Evolutionary conservation across 2,888 invertebrate genomes (phyloP).

Genomic region (Ectemnius lituratus): DNA sequence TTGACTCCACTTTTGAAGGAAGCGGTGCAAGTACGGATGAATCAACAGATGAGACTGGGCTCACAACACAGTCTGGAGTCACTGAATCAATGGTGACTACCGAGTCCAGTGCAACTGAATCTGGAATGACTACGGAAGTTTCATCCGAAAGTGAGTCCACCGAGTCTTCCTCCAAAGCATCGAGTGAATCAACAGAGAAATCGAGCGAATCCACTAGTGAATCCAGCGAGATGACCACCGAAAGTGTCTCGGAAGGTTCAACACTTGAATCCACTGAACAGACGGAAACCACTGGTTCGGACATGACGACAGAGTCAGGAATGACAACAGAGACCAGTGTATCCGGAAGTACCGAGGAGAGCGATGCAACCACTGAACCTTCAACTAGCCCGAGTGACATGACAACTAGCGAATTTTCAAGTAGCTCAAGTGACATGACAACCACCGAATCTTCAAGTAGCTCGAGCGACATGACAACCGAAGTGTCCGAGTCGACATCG

Average conservation of each 20-base stretch:
- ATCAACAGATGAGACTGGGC: slow-evolving; percentile 47
- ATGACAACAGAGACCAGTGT: slow-evolving; percentile 53
- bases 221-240: not conserved
- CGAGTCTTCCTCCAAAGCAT: slow-evolving; percentile 30
- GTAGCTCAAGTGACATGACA: not conserved
- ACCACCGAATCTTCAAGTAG: slow-evolving; percentile 24
- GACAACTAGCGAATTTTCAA: slow-evolving; percentile 21
- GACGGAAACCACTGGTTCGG: slow-evolving; percentile 36
- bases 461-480: slow-evolving; percentile 8
- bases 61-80: slow-evolving; percentile 31
- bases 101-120: slow-evolving; percentile 42
- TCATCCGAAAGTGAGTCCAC: slow-evolving; percentile 23
- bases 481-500: slow-evolving; percentile 55
- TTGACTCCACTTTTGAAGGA: slow-evolving; percentile 63
- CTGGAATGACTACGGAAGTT: slow-evolving; percentile 1
- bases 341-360: slow-evolving; percentile 20
- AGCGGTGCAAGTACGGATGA: slow-evolving; percentile 64
- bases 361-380: slow-evolving; percentile 6
- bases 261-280: slow-evolving; percentile 17
- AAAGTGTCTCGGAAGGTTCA: slow-evolving; percentile 6
- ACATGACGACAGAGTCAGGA: slow-evolving; percentile 35
- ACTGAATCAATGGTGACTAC: slow-evolving; percentile 39
- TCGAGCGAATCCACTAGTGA: slow-evolving; percentile 19
- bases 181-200: slow-evolving; percentile 41
- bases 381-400: not conserved